Base-by-base conservation (phyloP, 2,113 vertebrate species). In the Sylvicapra grimmia region DNA sequence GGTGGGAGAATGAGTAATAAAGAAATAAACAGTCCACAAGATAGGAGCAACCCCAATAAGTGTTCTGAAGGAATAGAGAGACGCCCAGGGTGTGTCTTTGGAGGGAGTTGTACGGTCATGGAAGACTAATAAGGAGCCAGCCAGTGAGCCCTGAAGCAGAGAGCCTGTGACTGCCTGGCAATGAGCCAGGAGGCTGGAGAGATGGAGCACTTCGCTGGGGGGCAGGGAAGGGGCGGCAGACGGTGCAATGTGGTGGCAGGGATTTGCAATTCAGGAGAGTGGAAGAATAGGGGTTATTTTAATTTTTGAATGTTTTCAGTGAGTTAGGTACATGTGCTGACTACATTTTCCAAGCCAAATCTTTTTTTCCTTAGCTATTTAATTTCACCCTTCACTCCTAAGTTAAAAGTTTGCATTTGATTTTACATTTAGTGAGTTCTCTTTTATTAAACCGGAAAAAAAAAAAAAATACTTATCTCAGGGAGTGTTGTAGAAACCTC, bases 191-290 rank as follows among this genome's bases (percentile, higher is more conserved):
- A 54, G 11, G 3, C 18, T 16, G 11, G 44, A 10, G n/a, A 36
- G 47, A 7, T 13, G 12, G 23, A 63, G 21, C 3, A 8, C 0
- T 5, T 13, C 1, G 0, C 1, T 13, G 68, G 10, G 1, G 19
- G 36, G 36, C n/a, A 40, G 68, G 5, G 21, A 40, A 5, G 15
- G 36, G 31, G 18, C 4, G 2, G 18, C 58, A 40, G n/a, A 15
- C 11, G 15, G 8, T 16, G 36, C 12, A 54, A 16, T 0, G 0
- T 13, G 1, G 15, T 61, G 36, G 44, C 40, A 16, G 4, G 4
- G 33, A 75, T 75, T 93, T 84, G 51, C 12, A 53, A 15, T 49
- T 25, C 23, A 9, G 29, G 53, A 1, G 10, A 44, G 11, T 25
- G 1, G 56, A 47, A 77, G 51, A 19, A 23, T 11, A 36, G n/a